Evolutionary conservation across 2,888 invertebrate species (phyloP).

Genomic region (Sesamia inferens): DNA sequence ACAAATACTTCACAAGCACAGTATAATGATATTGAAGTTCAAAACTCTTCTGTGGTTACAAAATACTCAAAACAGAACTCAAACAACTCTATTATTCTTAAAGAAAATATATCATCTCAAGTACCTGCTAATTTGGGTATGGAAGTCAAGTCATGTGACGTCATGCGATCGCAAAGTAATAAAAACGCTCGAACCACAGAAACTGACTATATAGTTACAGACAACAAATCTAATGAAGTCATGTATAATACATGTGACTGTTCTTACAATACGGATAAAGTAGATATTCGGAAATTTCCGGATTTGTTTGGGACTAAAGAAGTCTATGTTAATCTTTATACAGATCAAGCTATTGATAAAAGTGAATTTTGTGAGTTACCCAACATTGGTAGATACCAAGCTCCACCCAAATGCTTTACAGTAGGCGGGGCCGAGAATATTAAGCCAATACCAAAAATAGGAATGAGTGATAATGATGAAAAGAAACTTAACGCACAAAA

Average conservation of each 20-base stretch:
- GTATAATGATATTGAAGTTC: slow-evolving; percentile 28
- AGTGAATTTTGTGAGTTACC: slow-evolving; percentile 5
- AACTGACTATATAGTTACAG: slow-evolving; percentile 47
- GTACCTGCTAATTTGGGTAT: slow-evolving; percentile 65
- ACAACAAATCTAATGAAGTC: slow-evolving; percentile 52
- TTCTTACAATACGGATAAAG: slow-evolving; percentile 38
- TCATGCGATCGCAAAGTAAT: slow-evolving; percentile 53
- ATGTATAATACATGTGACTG: slow-evolving; percentile 63
- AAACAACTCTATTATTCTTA: slow-evolving; percentile 53
- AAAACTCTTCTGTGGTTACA: slow-evolving; percentile 1
- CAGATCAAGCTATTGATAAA: slow-evolving; percentile 34
- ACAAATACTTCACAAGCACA: slow-evolving; percentile 32
- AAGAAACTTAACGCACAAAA: slow-evolving; percentile 2
- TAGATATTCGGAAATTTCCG: slow-evolving; percentile 17
- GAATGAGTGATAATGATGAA: slow-evolving; percentile 3
- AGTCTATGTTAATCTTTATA: slow-evolving; percentile 56
- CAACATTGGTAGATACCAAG: neutral
- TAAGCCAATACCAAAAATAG: slow-evolving; percentile 19
- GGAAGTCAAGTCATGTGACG: slow-evolving; percentile 73
- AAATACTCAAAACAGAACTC: slow-evolving; percentile 51
- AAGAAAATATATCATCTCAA: slow-evolving; percentile 70
- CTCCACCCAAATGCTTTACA: neutral
- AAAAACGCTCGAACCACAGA: slow-evolving; percentile 62
- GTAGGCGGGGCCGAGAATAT: neutral
- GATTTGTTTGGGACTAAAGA: slow-evolving; percentile 52